These are phyloP conservation scores for Zosterops lateralis DNA, from an alignment of 2,113 vertebrate genomes.

Conservation along the genomic window DNA sequence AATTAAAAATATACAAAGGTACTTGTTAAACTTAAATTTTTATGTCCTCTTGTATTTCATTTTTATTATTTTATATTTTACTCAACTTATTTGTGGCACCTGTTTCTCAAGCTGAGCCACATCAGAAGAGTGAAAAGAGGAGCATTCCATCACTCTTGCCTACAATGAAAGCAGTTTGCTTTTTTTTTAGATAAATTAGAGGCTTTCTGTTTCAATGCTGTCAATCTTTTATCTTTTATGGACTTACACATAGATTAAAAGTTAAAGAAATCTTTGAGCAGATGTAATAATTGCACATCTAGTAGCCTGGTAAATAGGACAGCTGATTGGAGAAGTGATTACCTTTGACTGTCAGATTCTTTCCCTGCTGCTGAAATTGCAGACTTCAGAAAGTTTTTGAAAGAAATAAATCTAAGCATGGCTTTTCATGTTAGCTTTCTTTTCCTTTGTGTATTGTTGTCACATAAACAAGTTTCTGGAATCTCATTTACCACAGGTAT, in stretches of 20 bases:
- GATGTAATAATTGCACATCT: not conserved
- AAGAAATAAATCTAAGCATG: constrained; percentile 13
- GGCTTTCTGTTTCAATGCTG: not conserved
- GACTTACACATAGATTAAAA: not conserved
- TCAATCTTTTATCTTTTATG: not conserved
- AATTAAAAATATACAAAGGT: not conserved
- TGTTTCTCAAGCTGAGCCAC: not conserved
- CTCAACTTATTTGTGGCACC: not conserved
- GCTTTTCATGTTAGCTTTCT: not conserved
- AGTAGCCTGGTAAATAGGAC: constrained; percentile 25
- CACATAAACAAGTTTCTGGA: not conserved
- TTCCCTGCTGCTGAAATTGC: not conserved
- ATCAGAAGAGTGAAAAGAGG: not conserved
- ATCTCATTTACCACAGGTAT: not conserved
- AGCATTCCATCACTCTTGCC: not conserved
- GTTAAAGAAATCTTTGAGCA: not conserved
- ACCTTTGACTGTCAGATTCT: constrained; percentile 15
- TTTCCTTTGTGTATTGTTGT: not conserved
- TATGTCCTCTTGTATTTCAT: not conserved
- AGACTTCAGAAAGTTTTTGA: not conserved
- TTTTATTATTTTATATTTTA: not conserved
- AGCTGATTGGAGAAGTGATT: constrained; percentile 31
- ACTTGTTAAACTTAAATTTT: not conserved
- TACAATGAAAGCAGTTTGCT: not conserved
- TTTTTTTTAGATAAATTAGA: not conserved